Conservation (phyloP, 2,888 invertebrate species). For the Microplitis deprimator region DNA sequence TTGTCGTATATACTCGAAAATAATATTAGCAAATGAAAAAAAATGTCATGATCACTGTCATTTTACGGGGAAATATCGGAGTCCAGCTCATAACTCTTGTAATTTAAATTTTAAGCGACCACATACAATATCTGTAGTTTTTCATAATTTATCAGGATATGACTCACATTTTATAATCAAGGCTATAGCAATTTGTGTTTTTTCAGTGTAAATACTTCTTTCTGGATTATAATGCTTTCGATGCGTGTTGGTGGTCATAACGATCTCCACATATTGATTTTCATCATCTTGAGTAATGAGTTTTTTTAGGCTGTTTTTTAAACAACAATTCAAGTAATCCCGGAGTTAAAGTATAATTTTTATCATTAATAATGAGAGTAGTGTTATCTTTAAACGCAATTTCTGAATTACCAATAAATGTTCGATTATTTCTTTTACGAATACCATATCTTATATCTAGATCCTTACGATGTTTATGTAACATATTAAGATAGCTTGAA, state of each 20-base stretch:
- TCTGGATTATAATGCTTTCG: conserved; percentile 38
- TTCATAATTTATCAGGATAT: background rate
- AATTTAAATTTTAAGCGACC: background rate
- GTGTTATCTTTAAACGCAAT: too few relatives aligned
- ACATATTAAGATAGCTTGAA: conserved; percentile 6
- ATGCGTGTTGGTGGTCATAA: conserved; percentile 46
- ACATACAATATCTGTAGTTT: background rate
- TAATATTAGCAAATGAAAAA: conserved; percentile 33
- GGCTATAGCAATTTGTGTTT: too few relatives aligned
- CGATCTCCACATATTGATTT: conserved; percentile 36
- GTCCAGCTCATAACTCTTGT: background rate
- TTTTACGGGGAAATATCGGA: background rate
- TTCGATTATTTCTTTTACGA: too few relatives aligned
- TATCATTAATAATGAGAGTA: too few relatives aligned
- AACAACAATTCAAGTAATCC: conserved; percentile 23
- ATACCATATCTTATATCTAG: too few relatives aligned
- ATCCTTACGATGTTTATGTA: conserved; percentile 20
- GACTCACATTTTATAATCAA: background rate
- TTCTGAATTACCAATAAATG: too few relatives aligned
- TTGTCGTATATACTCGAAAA: conserved; percentile 49
- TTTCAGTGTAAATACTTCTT: conserved; percentile 21
- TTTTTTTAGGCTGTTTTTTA: conserved; percentile 38
- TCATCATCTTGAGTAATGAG: conserved; percentile 28
- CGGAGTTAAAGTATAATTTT: too few relatives aligned
- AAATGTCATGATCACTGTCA: conserved; percentile 45